A percentile compares a stretch with the other conserved stretches of the same genome.
Evolutionary conservation across 2,797 vertebrate species (phyloP).

Genomic region (Valencia hispanica): DNA sequence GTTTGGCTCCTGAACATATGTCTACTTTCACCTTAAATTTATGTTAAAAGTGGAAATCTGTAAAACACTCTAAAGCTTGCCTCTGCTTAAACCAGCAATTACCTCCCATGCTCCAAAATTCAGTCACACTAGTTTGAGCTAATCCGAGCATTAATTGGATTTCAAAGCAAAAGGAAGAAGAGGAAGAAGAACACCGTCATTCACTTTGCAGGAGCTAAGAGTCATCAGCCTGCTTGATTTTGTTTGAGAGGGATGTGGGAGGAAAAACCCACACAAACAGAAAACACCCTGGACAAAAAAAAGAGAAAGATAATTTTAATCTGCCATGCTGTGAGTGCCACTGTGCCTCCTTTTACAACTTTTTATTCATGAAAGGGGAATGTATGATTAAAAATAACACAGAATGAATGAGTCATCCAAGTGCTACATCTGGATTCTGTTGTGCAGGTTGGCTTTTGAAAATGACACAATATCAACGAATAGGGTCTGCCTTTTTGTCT

Average conservation of each 20-base stretch:
- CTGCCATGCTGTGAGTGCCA: conserved; percentile 41
- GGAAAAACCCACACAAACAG: conserved; percentile 41
- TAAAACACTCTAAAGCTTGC: conserved; percentile 9
- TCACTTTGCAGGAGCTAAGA: conserved; percentile 55
- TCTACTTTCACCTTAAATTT: conserved; percentile 8
- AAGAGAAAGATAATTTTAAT: conserved; percentile 30
- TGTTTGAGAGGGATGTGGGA: conserved; percentile 46
- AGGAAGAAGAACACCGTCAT: conserved; percentile 41
- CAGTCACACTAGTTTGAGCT: conserved; percentile 20
- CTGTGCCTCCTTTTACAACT: conserved; percentile 59
- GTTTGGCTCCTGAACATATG: neutral
- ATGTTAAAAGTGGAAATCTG: conserved; percentile 4
- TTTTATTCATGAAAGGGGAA: conserved; percentile 60
- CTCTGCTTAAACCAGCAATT: conserved; percentile 13
- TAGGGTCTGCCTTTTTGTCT: conserved; percentile 33
- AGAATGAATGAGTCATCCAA: conserved; percentile 67
- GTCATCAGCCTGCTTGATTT: conserved; percentile 51
- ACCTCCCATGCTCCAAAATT: conserved; percentile 16
- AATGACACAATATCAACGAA: conserved; percentile 42
- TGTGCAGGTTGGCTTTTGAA: conserved; percentile 42
- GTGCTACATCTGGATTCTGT: conserved; percentile 49
- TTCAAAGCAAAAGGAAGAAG: conserved; percentile 16
- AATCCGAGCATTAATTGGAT: conserved; percentile 19
- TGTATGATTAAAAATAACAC: conserved; percentile 60
- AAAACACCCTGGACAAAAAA: conserved; percentile 10